Conservation (phyloP, 2,113 vertebrate species). For the Hemiscyllium ocellatum region DNA sequence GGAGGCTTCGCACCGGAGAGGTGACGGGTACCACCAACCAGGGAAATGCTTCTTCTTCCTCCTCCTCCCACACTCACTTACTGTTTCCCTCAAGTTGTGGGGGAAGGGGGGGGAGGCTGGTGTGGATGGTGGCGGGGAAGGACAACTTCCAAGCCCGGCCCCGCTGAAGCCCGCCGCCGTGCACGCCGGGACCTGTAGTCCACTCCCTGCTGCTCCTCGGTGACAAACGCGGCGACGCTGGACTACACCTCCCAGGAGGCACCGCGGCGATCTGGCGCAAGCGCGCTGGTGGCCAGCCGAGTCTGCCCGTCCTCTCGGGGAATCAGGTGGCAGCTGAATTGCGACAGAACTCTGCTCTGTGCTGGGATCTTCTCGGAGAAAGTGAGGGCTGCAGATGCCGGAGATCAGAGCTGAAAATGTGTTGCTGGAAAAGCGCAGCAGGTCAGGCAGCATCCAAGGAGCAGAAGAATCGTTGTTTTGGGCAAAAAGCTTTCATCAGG, state of each 20-base stretch:
- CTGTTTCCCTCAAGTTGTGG: neutral
- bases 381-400: too few relatives aligned
- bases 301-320: too few relatives aligned
- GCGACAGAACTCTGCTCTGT: neutral
- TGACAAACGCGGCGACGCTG: neutral
- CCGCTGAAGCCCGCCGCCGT: neutral
- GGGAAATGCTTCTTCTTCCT: neutral
- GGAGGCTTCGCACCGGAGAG: neutral
- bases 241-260: neutral
- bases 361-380: neutral
- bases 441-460: too few relatives aligned
- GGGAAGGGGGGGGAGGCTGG: too few relatives aligned
- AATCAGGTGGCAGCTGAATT: neutral
- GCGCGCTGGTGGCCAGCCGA: too few relatives aligned
- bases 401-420: too few relatives aligned
- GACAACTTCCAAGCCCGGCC: neutral
- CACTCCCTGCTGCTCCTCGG: neutral
- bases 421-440: too few relatives aligned
- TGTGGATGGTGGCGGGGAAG: too few relatives aligned
- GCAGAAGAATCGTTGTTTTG: too few relatives aligned
- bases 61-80: too few relatives aligned
- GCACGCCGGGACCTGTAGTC: neutral
- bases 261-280: neutral
- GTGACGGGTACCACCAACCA: too few relatives aligned
- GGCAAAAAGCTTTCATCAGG: too few relatives aligned